These are phyloP conservation scores for Solenopsis fugax DNA, from an alignment of 1,140 invertebrate species.

Conservation along the genomic window DNA sequence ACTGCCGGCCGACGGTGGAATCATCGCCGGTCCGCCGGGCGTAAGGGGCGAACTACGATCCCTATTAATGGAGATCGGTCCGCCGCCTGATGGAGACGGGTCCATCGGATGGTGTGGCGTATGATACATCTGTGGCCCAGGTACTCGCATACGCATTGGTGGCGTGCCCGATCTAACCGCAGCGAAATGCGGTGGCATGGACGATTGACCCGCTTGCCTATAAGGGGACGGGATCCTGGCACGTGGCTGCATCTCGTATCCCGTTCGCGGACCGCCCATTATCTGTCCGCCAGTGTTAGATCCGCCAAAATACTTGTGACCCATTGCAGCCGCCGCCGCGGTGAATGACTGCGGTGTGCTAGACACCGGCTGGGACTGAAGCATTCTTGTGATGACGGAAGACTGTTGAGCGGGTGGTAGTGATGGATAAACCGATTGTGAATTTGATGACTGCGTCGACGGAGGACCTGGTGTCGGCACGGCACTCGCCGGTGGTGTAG, in stretches of 20 bases:
- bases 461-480: slow-evolving; percentile 76
- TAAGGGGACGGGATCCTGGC: slow-evolving; percentile 85
- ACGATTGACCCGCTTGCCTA: slow-evolving; percentile 82
- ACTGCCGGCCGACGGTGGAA: slow-evolving; percentile 82
- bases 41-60: slow-evolving; percentile 83
- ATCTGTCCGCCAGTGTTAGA: slow-evolving; percentile 79
- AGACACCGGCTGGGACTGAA: slow-evolving; percentile 87
- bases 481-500: slow-evolving; percentile 81
- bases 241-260: slow-evolving; percentile 83
- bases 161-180: slow-evolving; percentile 83
- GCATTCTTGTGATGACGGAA: slow-evolving; percentile 89
- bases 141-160: slow-evolving; percentile 84
- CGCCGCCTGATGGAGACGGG: slow-evolving; percentile 87
- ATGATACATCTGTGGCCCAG: slow-evolving; percentile 85
- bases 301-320: slow-evolving; percentile 85
- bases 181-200: slow-evolving; percentile 84
- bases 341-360: slow-evolving; percentile 84
- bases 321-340: slow-evolving; percentile 85
- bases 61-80: slow-evolving; percentile 85
- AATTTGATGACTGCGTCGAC: slow-evolving; percentile 75
- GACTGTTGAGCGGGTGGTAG: slow-evolving; percentile 86
- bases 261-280: slow-evolving; percentile 82
- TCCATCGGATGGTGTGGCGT: slow-evolving; percentile 87
- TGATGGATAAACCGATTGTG: slow-evolving; percentile 81
- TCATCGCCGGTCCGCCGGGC: slow-evolving; percentile 80